Percentiles rank a stretch among this genome's conserved stretches.
phyloP scores from a whole-genome alignment of 2,888 invertebrate species.

The Ichneumon xanthorius region DNA sequence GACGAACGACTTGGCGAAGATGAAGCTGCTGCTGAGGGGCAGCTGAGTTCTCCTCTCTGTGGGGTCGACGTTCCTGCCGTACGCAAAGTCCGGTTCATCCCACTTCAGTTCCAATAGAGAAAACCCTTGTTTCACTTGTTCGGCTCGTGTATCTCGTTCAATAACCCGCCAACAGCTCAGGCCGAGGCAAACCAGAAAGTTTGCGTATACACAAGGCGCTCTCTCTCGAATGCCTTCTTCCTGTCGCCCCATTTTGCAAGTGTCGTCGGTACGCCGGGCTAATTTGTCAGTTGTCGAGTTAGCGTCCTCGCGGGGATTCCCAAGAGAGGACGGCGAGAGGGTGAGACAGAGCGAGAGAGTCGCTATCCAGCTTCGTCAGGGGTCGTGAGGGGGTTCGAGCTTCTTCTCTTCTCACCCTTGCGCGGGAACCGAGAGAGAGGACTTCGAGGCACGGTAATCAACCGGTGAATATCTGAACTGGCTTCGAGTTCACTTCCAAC shows the following conservation, averaged over 20 bases:
- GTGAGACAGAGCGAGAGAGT: conserved; percentile 43
- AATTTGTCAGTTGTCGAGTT: conserved; percentile 85
- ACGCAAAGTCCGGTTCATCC: conserved; percentile 61
- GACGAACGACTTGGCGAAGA: conserved; percentile 48
- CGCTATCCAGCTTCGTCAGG: conserved; percentile 55
- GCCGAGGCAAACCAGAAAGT: conserved; percentile 76
- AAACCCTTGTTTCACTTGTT: conserved; percentile 60
- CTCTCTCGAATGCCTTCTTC: conserved; percentile 71
- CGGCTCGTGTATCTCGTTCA: conserved; percentile 23
- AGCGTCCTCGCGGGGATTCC: conserved; percentile 83
- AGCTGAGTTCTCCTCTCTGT: conserved; percentile 51
- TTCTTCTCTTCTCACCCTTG: conserved; percentile 52
- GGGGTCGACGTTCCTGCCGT: background rate
- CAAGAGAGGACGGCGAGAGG: conserved; percentile 67
- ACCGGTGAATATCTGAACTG: conserved; percentile 84
- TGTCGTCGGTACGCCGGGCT: conserved; percentile 84
- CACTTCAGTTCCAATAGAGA: conserved; percentile 64
- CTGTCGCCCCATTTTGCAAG: conserved; percentile 85
- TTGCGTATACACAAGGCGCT: conserved; percentile 20
- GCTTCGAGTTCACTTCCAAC: conserved; percentile 72
- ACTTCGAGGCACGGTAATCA: conserved; percentile 82
- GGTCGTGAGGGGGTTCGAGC: conserved; percentile 49
- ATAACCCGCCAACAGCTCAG: conserved; percentile 47
- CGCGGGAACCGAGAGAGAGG: conserved; percentile 28
- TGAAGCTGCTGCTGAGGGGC: conserved; percentile 22